Conservation (phyloP, 1,140 invertebrate species). For the Anoplolepis gracilipes region DNA sequence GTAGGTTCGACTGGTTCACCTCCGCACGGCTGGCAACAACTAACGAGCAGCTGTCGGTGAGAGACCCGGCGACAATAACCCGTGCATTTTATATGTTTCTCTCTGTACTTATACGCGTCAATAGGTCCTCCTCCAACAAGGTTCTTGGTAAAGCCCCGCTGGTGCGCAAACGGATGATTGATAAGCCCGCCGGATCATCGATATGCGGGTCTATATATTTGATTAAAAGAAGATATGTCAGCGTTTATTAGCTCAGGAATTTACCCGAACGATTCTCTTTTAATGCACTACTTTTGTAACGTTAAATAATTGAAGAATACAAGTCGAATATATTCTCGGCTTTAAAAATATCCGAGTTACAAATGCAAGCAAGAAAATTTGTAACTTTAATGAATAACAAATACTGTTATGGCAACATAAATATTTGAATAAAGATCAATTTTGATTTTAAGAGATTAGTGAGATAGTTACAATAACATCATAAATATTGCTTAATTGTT, state of each 20-base stretch:
- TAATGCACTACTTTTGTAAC: neutral
- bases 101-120: constrained; percentile 60
- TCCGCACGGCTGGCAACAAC: constrained; percentile 74
- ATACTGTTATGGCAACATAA: neutral
- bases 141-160: constrained; percentile 21
- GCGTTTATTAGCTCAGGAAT: constrained; percentile 44
- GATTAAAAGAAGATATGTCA: constrained; percentile 6
- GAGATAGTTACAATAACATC: neutral
- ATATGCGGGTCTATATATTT: neutral
- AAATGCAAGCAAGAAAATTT: neutral
- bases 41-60: constrained; percentile 81
- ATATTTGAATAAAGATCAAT: neutral
- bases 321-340: too few relatives aligned
- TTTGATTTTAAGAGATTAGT: neutral
- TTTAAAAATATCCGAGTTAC: too few relatives aligned
- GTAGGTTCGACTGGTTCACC: constrained; percentile 74
- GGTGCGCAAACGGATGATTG: constrained; percentile 53
- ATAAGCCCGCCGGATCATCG: constrained; percentile 46
- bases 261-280: neutral
- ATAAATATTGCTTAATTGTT: constrained; percentile 22
- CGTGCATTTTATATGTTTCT: constrained; percentile 79
- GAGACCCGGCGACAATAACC: constrained; percentile 81
- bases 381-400: neutral
- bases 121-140: constrained; percentile 52
- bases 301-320: neutral